phyloP scores from a whole-genome alignment of 2,113 vertebrate genomes.

The Numenius arquata region DNA sequence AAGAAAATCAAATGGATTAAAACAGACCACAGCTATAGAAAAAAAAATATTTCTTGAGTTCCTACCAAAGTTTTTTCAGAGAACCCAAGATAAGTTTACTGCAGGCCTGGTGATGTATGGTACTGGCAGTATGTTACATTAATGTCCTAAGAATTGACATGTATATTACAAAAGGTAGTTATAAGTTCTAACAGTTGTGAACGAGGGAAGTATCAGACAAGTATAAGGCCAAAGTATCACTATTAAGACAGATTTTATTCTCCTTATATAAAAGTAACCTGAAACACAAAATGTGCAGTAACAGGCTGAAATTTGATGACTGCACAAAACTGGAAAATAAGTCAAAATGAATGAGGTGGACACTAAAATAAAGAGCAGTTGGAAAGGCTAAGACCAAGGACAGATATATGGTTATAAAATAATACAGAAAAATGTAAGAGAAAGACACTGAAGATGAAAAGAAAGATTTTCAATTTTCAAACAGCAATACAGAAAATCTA shows the following conservation, averaged over 20 bases:
- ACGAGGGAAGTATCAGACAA: neutral
- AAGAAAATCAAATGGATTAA: conserved; percentile 18
- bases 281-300: conserved; percentile 48
- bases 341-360: conserved; percentile 52
- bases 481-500: conserved; percentile 38
- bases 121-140: conserved; percentile 19
- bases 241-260: conserved; percentile 58
- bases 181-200: conserved; percentile 22
- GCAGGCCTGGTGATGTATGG: conserved; percentile 8
- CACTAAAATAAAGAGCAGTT: conserved; percentile 55
- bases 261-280: conserved; percentile 34
- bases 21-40: neutral
- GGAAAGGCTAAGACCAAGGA: conserved; percentile 55
- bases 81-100: neutral
- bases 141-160: conserved; percentile 38
- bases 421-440: conserved; percentile 58
- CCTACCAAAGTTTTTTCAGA: neutral
- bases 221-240: conserved; percentile 48
- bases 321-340: conserved; percentile 59
- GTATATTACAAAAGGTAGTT: conserved; percentile 37
- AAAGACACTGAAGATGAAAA: conserved; percentile 49
- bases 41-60: neutral
- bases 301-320: conserved; percentile 61
- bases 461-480: conserved; percentile 53
- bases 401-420: conserved; percentile 61